These are phyloP conservation scores for Plodia interpunctella DNA, from an alignment of 1,140 invertebrate genomes.

Conservation along the genomic window DNA sequence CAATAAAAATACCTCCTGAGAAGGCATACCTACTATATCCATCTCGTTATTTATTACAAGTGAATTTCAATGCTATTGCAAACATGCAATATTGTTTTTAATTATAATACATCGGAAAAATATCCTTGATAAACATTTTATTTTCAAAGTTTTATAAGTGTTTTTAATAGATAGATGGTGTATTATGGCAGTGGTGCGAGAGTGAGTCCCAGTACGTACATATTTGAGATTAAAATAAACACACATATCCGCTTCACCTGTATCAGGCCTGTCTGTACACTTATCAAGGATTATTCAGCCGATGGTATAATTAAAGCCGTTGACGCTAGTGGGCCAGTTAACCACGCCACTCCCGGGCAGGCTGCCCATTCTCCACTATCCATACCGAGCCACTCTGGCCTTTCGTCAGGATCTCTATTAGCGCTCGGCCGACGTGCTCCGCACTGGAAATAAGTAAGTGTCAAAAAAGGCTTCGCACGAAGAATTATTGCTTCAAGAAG, in stretches of 20 bases:
- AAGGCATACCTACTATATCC: too few species aligned
- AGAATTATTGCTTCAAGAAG: too few species aligned
- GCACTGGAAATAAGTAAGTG: conserved; percentile 62
- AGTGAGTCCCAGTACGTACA: too few species aligned
- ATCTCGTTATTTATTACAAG: too few species aligned
- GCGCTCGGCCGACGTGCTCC: conserved; percentile 81
- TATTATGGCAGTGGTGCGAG: too few species aligned
- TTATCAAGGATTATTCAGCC: too few species aligned
- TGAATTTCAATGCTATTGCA: too few species aligned
- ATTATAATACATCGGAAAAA: too few species aligned
- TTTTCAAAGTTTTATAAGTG: too few species aligned
- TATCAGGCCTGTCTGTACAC: background rate
- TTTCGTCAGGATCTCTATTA: conserved; percentile 81
- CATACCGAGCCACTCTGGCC: conserved; percentile 84
- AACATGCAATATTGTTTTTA: background rate
- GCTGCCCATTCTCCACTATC: conserved; percentile 82
- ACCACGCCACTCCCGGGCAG: conserved; percentile 78
- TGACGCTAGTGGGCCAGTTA: conserved; percentile 23
- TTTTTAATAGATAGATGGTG: too few species aligned
- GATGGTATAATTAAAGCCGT: background rate
- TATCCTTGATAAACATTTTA: too few species aligned
- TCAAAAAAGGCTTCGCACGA: background rate
- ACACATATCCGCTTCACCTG: background rate
- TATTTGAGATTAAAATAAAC: too few species aligned
- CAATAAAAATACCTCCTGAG: background rate